Evolutionary conservation across 2,113 vertebrate species (phyloP).

Genomic region (Lucifuga dentata): DNA sequence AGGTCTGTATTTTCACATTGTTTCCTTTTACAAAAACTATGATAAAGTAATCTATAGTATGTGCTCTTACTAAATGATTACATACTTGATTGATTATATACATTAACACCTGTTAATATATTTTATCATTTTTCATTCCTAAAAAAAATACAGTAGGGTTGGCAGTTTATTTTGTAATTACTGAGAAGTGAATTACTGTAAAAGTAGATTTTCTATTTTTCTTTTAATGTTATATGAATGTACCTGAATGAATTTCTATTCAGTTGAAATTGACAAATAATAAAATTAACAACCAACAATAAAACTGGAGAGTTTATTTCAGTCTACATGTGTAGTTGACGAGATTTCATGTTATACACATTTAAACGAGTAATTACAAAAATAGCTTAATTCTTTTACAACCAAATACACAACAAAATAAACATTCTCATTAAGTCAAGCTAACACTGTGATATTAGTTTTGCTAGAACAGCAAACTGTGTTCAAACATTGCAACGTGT

Average conservation of each 20-base stretch:
- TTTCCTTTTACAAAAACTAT: too few species aligned
- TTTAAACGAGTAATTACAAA: constrained; percentile 79
- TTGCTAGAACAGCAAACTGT: constrained; percentile 59
- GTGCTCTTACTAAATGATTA: neutral
- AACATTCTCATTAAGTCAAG: constrained; percentile 66
- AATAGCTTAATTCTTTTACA: constrained; percentile 82
- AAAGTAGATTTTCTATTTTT: too few species aligned
- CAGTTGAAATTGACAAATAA: constrained; percentile 49
- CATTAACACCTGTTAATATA: too few species aligned
- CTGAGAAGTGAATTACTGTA: too few species aligned
- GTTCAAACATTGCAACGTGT: constrained; percentile 41
- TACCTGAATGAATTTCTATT: constrained; percentile 24
- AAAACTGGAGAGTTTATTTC: constrained; percentile 65
- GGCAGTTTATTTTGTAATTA: too few species aligned
- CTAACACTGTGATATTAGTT: constrained; percentile 69
- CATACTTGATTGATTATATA: neutral
- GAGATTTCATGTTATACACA: constrained; percentile 70
- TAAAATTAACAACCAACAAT: constrained; percentile 34
- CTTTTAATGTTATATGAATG: constrained; percentile 1
- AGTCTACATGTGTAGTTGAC: constrained; percentile 73
- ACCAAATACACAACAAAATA: constrained; percentile 74
- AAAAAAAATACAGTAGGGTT: too few species aligned
- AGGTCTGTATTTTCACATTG: too few species aligned
- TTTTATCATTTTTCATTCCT: too few species aligned
- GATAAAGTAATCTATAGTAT: too few species aligned